A percentile compares a stretch with the other conserved stretches of the same genome.
Evolutionary conservation across 2,113 vertebrate species (phyloP).

Genomic region (Vidua chalybeata): DNA sequence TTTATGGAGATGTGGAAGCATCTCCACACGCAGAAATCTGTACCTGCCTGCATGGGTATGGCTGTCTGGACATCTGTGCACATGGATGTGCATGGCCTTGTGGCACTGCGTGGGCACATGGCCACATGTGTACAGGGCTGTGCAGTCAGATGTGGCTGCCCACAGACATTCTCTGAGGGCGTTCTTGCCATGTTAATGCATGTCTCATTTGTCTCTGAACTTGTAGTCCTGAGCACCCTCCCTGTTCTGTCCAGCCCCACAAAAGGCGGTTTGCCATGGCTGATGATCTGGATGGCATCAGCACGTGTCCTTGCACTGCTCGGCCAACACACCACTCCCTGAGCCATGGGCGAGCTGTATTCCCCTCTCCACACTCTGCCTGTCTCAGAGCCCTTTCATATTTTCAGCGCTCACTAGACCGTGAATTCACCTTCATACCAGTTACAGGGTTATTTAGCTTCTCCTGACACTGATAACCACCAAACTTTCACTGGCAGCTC

Average conservation of each 20-base stretch:
- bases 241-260: not conserved
- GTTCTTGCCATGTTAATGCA: not conserved
- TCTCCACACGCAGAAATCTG: not conserved
- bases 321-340: constrained; percentile 39
- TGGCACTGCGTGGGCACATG: not conserved
- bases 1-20: not conserved
- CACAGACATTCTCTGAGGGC: not conserved
- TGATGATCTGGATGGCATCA: not conserved
- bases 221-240: not conserved
- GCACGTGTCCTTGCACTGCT: not conserved
- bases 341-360: not conserved
- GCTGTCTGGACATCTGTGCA: not conserved
- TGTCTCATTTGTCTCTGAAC: not conserved
- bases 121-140: not conserved
- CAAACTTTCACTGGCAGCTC: constrained; percentile 67
- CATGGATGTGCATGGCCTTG: not conserved
- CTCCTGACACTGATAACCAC: constrained; percentile 75
- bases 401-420: constrained; percentile 80
- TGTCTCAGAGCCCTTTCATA: constrained; percentile 71
- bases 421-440: constrained; percentile 86
- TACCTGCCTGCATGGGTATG: fast-evolving
- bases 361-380: constrained; percentile 35
- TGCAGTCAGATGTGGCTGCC: not conserved
- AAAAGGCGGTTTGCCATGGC: not conserved
- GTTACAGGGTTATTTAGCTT: constrained; percentile 83